These are phyloP conservation scores for Oryzias celebensis DNA, from an alignment of 2,113 vertebrate species.

Conservation along the genomic window DNA sequence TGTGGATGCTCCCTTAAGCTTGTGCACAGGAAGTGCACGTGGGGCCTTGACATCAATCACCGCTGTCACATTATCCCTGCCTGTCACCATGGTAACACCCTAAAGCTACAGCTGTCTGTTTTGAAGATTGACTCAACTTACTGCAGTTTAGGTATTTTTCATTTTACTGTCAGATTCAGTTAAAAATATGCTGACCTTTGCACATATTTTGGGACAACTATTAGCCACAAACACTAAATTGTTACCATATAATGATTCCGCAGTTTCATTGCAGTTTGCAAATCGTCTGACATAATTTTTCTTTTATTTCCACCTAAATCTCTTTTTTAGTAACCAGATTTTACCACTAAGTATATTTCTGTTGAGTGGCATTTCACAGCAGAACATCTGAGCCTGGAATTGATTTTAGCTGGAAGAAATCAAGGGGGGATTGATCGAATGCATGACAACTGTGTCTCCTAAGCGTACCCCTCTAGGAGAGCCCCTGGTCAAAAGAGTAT, in stretches of 20 bases:
- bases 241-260: no score
- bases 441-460: conserved; percentile 43
- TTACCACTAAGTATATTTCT: conserved; percentile 16
- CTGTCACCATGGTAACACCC: conserved; percentile 71
- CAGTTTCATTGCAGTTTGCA: no score
- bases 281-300: no score
- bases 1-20: conserved; percentile 57
- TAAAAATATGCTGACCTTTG: conserved; percentile 24
- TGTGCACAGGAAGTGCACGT: conserved; percentile 20
- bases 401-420: conserved; percentile 42
- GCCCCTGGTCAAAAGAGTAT: conserved; percentile 28
- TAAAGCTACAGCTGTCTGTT: conserved; percentile 61
- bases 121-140: conserved; percentile 45
- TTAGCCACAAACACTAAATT: conserved; percentile 7
- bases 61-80: conserved; percentile 53
- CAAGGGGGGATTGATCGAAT: conserved; percentile 41
- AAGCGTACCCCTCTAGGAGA: conserved; percentile 26
- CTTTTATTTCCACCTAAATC: background rate
- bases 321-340: background rate
- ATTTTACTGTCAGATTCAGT: background rate
- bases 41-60: conserved; percentile 46
- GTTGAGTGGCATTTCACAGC: conserved; percentile 39
- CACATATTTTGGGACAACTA: conserved; percentile 9
- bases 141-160: conserved; percentile 16
- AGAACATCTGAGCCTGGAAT: conserved; percentile 52